Base-by-base conservation (phyloP, 1,140 invertebrate species). In the Hylyphantes graminicola region DNA sequence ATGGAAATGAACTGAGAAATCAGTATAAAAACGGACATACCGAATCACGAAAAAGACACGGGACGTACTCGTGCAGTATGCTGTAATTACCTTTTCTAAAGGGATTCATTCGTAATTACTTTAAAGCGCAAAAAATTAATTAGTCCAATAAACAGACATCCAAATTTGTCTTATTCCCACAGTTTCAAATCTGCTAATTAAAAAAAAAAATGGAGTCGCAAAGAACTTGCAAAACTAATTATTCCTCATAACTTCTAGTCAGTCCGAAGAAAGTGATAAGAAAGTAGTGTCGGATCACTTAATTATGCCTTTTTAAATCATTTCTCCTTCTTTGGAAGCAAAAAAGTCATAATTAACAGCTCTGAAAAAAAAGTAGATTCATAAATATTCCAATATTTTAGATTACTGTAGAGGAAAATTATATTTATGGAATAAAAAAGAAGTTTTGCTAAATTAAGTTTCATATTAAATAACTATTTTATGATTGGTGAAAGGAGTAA, bases 61-160 rank as follows among this genome's bases (percentile, higher is more conserved):
- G 35, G 5, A 35, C 35, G 5, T 35, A 35, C 35, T 35, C 5
- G 35, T 73, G 35, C 50, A 63, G 70, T 21, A 48, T 17, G 68
- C 19, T 74, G 80, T 82, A 82, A 82, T 82, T 82, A 82, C 70
- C 57, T n/a, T 75, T 21, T 82, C 80, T 21, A 68, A 82, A 74
- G 64, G 70, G 68, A 17, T 7, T 19, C 59, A 19, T 82, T 7
- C 70, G 74, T 82, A 82, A 82, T 82, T 82, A 82, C 70, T 82
- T 82, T 64, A 82, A 82, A 82, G 61, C 50, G 72, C 17, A 82
- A 82, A 82, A 82, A 82, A 82, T 74, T 82, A 82, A 82, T 82
- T 82, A 82, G 50, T 65, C 80, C 80, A 82, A 82, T 82, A 82
- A 82, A 82, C 80, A 82, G 80, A 82, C 70, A 73, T 82, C 55